phyloP scores from a whole-genome alignment of 2,888 invertebrate genomes.

The Diarsia rubi region DNA sequence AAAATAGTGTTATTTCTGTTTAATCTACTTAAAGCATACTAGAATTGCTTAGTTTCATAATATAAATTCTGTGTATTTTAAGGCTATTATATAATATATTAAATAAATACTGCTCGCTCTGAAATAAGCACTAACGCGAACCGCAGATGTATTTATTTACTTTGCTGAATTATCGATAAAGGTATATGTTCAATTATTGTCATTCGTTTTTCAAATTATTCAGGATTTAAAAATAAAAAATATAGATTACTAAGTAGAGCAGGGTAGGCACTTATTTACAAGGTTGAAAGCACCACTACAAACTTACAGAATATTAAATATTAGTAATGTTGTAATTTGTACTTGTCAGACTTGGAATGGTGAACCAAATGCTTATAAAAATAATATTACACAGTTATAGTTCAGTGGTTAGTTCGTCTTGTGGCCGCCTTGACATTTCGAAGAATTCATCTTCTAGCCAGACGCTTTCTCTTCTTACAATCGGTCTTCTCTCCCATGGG shows the following conservation, averaged over 20 bases:
- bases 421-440: conserved; percentile 95
- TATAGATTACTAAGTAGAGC: not conserved
- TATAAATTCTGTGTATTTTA: not conserved
- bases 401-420: conserved; percentile 97
- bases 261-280: conserved; percentile 42
- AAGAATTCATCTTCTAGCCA: conserved; percentile 96
- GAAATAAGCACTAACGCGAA: not conserved
- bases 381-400: conserved; percentile 86
- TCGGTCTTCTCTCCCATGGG: conserved; percentile 88
- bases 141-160: not conserved
- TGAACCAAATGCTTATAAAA: conserved; percentile 61
- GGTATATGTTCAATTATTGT: not conserved
- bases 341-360: conserved; percentile 77
- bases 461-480: conserved; percentile 90
- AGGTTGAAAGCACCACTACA: conserved; percentile 66
- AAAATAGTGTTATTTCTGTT: conserved; percentile 47
- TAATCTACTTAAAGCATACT: conserved; percentile 59
- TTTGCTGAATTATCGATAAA: conserved; percentile 8
- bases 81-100: not conserved
- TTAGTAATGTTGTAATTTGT: conserved; percentile 70
- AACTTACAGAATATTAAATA: conserved; percentile 63
- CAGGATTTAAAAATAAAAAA: too few species aligned
- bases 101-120: too few species aligned
- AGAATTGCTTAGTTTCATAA: conserved; percentile 39
- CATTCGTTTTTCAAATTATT: not conserved